phyloP scores from a whole-genome alignment of 2,888 invertebrate species.

The Steinernema scapterisci region DNA sequence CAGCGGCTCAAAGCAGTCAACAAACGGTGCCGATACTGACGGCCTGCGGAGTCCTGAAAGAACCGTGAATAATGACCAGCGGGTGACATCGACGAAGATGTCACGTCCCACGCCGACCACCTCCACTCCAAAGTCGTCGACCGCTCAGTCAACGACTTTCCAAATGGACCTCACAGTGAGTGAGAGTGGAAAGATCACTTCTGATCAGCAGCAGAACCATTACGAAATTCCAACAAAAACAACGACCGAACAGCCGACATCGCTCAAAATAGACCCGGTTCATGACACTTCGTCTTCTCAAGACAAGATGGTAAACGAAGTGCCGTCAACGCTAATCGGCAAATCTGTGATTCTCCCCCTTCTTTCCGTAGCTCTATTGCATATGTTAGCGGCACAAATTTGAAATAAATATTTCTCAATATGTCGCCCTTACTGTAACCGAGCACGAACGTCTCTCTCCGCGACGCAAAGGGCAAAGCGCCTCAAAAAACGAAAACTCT shows the following conservation, averaged over 20 bases:
- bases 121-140: neutral
- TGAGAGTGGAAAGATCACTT: constrained; percentile 23
- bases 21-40: neutral
- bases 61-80: neutral
- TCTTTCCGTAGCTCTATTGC: neutral
- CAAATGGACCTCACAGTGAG: neutral
- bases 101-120: neutral
- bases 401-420: constrained; percentile 31
- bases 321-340: constrained; percentile 8
- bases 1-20: neutral
- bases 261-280: constrained; percentile 25
- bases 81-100: neutral
- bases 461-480: neutral
- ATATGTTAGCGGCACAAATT: neutral
- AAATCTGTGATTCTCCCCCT: constrained; percentile 3
- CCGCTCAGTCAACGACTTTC: neutral
- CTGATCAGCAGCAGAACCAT: constrained; percentile 7
- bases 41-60: neutral
- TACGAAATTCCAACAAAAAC: constrained; percentile 24
- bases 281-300: constrained; percentile 23
- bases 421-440: constrained; percentile 7
- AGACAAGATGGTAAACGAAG: constrained; percentile 27
- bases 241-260: constrained; percentile 24
- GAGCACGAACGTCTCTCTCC: neutral
- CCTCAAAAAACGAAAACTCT: neutral